A percentile compares a stretch with the other conserved stretches of the same genome.
Conservation (phyloP, 2,888 invertebrate species). For the Smittia aterrima region DNA sequence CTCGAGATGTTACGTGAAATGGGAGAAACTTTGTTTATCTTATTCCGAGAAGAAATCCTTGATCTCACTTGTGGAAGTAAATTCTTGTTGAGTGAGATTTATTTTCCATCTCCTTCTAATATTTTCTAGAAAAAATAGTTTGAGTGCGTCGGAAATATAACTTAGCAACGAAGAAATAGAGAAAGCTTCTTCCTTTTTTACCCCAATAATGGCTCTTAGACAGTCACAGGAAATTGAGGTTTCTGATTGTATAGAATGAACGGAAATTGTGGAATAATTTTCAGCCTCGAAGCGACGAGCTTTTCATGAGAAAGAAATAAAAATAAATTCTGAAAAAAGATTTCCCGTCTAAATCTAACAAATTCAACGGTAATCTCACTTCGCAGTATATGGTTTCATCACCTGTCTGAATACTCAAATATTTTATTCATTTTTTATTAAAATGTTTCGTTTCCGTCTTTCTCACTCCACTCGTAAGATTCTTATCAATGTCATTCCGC, state of each 20-base stretch:
- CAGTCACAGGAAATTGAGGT: slow-evolving; percentile 34
- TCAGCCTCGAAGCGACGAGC: slow-evolving; percentile 12
- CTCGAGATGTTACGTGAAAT: no score
- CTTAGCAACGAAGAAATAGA: neutral
- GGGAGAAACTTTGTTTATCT: slow-evolving; percentile 1
- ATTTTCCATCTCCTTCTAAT: neutral
- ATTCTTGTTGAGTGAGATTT: slow-evolving; percentile 3
- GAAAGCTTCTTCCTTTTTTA: neutral
- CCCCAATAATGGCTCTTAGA: neutral
- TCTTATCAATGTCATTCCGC: neutral
- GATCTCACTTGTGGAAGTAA: neutral
- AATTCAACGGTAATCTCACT: slow-evolving; percentile 15
- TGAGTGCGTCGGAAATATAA: neutral
- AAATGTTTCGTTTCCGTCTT: slow-evolving; percentile 23
- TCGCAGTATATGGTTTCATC: slow-evolving; percentile 16
- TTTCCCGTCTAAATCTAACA: neutral
- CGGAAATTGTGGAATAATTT: slow-evolving; percentile 40
- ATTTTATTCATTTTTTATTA: slow-evolving; percentile 40
- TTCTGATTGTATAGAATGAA: neutral
- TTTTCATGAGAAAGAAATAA: neutral
- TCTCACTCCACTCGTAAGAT: neutral
- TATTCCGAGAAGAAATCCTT: neutral
- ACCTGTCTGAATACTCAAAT: slow-evolving; percentile 37
- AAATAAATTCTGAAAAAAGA: neutral
- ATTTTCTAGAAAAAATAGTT: neutral